These are phyloP conservation scores for Trisateles emortualis DNA, from an alignment of 2,888 invertebrate species.

Conservation along the genomic window DNA sequence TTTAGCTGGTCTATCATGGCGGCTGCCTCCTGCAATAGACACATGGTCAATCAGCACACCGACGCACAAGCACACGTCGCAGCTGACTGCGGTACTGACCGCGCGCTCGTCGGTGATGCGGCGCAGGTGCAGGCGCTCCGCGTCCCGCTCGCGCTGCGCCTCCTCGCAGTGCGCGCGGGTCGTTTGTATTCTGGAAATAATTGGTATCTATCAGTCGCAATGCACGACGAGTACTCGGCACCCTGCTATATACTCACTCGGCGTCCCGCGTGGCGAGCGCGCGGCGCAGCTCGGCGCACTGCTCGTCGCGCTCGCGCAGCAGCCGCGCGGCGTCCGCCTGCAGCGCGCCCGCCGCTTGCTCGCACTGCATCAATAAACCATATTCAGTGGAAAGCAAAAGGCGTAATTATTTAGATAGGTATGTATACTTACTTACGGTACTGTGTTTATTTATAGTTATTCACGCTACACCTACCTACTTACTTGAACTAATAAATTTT, in stretches of 20 bases:
- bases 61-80: neutral
- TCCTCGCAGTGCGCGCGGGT: neutral
- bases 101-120: neutral
- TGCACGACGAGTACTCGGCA: too few relatives aligned
- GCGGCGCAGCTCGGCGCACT: neutral
- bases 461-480: too few relatives aligned
- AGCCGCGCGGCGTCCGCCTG: conserved; percentile 44
- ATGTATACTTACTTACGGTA: too few relatives aligned
- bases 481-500: too few relatives aligned
- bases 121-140: neutral
- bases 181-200: too few relatives aligned
- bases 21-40: neutral
- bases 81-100: neutral
- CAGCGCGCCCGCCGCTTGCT: conserved; percentile 36
- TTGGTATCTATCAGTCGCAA: too few relatives aligned
- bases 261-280: neutral
- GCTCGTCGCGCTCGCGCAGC: neutral
- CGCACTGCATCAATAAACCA: conserved; percentile 37
- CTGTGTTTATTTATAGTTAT: too few relatives aligned
- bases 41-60: neutral
- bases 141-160: neutral
- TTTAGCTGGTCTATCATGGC: conserved; percentile 15
- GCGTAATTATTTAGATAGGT: too few relatives aligned
- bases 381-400: too few relatives aligned
- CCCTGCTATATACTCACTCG: conserved; percentile 3